phyloP scores from a whole-genome alignment of 2,888 invertebrate species.

The Melanophora roralis region DNA sequence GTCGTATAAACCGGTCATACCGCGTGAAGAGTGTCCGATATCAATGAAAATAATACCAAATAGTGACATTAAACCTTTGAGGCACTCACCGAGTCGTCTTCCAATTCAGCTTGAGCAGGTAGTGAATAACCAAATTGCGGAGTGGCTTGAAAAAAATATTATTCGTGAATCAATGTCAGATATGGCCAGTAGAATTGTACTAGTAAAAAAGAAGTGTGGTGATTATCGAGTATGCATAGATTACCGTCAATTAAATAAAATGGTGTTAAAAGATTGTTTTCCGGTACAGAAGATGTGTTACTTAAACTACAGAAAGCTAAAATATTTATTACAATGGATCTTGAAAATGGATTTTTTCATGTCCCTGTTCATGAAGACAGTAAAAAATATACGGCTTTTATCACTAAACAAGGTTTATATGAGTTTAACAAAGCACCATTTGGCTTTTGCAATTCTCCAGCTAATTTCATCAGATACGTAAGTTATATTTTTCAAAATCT shows the following conservation, averaged over 20 bases:
- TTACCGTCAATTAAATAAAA: conserved; percentile 8
- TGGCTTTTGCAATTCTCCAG: conserved; percentile 29
- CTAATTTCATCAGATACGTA: conserved; percentile 46
- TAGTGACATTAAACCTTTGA: too few relatives aligned
- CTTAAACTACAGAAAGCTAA: background rate
- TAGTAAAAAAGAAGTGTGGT: conserved; percentile 13
- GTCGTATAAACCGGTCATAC: too few relatives aligned
- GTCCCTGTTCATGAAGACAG: too few relatives aligned
- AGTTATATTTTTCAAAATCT: too few relatives aligned
- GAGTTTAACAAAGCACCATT: background rate
- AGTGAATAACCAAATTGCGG: background rate
- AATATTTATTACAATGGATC: background rate
- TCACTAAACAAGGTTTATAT: background rate
- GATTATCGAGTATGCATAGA: conserved; percentile 1
- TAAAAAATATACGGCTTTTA: background rate
- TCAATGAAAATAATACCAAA: too few relatives aligned
- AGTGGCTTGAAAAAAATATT: background rate
- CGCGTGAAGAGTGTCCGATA: conserved; percentile 44
- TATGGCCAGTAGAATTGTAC: background rate
- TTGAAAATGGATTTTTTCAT: too few relatives aligned
- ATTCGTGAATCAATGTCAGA: background rate
- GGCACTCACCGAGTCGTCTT: conserved; percentile 18
- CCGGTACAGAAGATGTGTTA: background rate
- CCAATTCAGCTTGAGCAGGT: conserved; percentile 1
- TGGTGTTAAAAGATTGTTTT: conserved; percentile 17